phyloP scores from a whole-genome alignment of 2,113 vertebrate genomes.

The Zeus faber region DNA sequence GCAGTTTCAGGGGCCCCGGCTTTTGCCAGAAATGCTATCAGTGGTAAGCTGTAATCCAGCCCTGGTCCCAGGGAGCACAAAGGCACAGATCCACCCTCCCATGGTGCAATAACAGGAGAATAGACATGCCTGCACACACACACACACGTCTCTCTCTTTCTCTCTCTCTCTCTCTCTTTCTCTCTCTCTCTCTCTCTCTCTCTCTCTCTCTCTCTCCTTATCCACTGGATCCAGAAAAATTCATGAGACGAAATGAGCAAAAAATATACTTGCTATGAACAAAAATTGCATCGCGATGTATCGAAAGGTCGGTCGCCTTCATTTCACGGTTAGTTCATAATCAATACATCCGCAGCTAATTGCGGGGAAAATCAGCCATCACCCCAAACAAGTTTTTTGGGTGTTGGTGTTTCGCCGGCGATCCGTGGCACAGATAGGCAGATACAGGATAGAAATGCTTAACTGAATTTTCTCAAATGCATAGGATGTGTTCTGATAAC shows the following conservation, averaged over 20 bases:
- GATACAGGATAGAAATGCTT: conserved; percentile 7
- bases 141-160: too few species aligned
- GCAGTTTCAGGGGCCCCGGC: conserved; percentile 4
- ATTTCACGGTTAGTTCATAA: conserved; percentile 57
- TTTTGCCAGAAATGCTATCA: not conserved
- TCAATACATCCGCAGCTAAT: conserved; percentile 46
- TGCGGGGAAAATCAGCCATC: conserved; percentile 44
- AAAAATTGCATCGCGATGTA: conserved; percentile 25
- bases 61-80: conserved; percentile 19
- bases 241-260: too few species aligned
- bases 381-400: too few species aligned
- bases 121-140: conserved; percentile 10
- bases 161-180: too few species aligned
- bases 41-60: not conserved
- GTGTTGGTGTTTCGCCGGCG: too few species aligned
- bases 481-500: conserved; percentile 10
- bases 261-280: conserved; percentile 31
- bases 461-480: conserved; percentile 5
- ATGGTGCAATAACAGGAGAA: too few species aligned
- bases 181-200: conserved; percentile 7
- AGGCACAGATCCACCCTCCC: conserved; percentile 37
- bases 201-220: conserved; percentile 3
- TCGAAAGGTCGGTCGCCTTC: conserved; percentile 19
- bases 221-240: conserved; percentile 21
- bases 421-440: not conserved